Conservation (phyloP, 1,140 invertebrate genomes). For the Saccostrea cuccullata region DNA sequence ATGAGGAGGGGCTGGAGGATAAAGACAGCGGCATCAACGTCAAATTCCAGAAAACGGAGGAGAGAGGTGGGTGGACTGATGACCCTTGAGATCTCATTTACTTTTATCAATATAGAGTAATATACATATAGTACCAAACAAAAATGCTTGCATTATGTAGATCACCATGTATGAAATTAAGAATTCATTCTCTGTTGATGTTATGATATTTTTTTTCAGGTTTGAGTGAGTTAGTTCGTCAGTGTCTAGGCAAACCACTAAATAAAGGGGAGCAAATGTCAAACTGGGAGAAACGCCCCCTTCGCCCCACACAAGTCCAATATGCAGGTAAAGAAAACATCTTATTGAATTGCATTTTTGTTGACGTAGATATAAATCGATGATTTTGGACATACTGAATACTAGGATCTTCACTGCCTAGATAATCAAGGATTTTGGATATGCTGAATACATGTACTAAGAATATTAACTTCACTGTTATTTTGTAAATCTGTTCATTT, state of each 20-base stretch:
- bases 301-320: slow-evolving; percentile 85
- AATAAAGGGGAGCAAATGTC: slow-evolving; percentile 92
- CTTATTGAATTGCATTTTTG: not conserved
- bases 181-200: not conserved
- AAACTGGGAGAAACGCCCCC: slow-evolving; percentile 90
- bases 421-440: too few relatives aligned
- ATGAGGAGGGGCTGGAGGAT: slow-evolving; percentile 46
- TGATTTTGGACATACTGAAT: too few relatives aligned
- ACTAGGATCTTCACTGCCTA: too few relatives aligned
- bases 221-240: slow-evolving; percentile 85
- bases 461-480: too few relatives aligned
- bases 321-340: slow-evolving; percentile 84
- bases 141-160: not conserved
- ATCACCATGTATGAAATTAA: not conserved
- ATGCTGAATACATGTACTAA: too few relatives aligned
- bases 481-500: not conserved
- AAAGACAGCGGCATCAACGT: slow-evolving; percentile 46
- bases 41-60: slow-evolving; percentile 50
- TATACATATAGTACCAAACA: not conserved
- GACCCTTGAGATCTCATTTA: not conserved
- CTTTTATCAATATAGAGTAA: not conserved
- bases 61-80: slow-evolving; percentile 16
- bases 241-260: slow-evolving; percentile 86
- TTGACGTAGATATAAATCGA: too few relatives aligned
- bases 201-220: slow-evolving; percentile 67